These are phyloP conservation scores for Steinernema feltiae DNA, from an alignment of 1,140 invertebrate species.

Conservation along the genomic window DNA sequence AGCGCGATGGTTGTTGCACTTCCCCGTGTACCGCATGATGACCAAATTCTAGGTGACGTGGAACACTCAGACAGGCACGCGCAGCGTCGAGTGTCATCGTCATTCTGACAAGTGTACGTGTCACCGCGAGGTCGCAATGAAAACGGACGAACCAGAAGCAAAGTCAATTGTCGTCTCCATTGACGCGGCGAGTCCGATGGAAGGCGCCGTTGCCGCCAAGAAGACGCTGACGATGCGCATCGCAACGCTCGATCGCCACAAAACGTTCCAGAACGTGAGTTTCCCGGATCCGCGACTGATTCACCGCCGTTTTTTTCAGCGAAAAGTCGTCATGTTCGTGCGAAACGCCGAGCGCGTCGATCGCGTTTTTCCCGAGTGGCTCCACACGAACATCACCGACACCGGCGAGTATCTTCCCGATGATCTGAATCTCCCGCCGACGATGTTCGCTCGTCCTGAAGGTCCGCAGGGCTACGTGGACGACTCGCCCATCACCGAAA, in stretches of 20 bases:
- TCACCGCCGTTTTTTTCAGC: conserved; percentile 17
- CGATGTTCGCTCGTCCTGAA: conserved; percentile 61
- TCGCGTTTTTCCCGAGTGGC: conserved; percentile 40
- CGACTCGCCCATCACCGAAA: conserved; percentile 78
- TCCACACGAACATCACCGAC: conserved; percentile 31
- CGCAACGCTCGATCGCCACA: conserved; percentile 12
- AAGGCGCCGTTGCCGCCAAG: not conserved
- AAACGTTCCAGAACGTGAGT: conserved; percentile 16
- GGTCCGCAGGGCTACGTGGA: conserved; percentile 68
- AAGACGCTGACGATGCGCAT: not conserved
- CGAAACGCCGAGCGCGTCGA: conserved; percentile 41
- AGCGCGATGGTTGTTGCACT: too few relatives aligned
- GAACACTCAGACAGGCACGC: too few relatives aligned
- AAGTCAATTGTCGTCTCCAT: too few relatives aligned
- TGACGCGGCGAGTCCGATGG: too few relatives aligned
- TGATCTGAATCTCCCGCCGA: conserved; percentile 81
- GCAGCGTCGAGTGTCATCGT: too few relatives aligned
- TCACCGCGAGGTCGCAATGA: too few relatives aligned
- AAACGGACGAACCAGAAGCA: too few relatives aligned
- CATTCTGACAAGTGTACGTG: too few relatives aligned
- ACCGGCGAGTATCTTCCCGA: conserved; percentile 67
- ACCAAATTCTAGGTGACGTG: too few relatives aligned
- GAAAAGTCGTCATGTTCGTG: conserved; percentile 34
- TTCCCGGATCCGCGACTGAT: not conserved
- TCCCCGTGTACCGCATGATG: too few relatives aligned